Conservation (phyloP, 2,797 vertebrate species). For the Acipenser ruthenus region DNA sequence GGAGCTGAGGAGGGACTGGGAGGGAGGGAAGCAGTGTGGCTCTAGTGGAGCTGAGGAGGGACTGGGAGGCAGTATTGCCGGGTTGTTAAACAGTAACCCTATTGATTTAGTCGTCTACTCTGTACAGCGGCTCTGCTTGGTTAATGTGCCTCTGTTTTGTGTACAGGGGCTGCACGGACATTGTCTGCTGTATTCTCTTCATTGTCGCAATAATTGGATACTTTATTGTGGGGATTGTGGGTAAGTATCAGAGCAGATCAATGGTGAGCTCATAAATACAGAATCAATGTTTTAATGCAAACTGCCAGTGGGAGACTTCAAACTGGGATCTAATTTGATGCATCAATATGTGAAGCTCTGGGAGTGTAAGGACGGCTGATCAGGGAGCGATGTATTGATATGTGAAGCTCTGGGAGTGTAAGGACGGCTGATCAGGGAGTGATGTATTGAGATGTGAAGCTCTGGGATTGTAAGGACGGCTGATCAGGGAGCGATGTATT, state of each 20-base stretch:
- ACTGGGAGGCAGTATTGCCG: too few relatives aligned
- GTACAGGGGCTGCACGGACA: slow-evolving; percentile 80
- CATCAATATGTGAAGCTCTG: too few relatives aligned
- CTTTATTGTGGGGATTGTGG: slow-evolving; percentile 77
- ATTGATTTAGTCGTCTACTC: neutral
- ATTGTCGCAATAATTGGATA: slow-evolving; percentile 72
- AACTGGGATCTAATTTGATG: neutral
- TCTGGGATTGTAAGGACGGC: too few relatives aligned
- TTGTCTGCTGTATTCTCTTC: slow-evolving; percentile 81
- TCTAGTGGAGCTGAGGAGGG: too few relatives aligned
- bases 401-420: too few relatives aligned
- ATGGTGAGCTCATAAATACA: neutral
- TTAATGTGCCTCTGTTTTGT: neutral
- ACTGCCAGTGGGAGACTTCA: too few relatives aligned
- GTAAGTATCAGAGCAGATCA: slow-evolving; percentile 45
- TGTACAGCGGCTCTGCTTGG: neutral
- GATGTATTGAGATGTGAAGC: too few relatives aligned
- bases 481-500: too few relatives aligned
- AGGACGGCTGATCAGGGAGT: too few relatives aligned
- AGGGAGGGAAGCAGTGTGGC: too few relatives aligned
- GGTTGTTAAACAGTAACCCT: neutral
- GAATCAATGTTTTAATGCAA: neutral
- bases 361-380: too few relatives aligned
- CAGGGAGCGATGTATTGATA: neutral
- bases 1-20: too few relatives aligned